Percentiles rank a stretch among this genome's conserved stretches.
These are phyloP conservation scores for Rhaphigaster nebulosa DNA, from an alignment of 2,888 invertebrate genomes.

Conservation along the genomic window DNA sequence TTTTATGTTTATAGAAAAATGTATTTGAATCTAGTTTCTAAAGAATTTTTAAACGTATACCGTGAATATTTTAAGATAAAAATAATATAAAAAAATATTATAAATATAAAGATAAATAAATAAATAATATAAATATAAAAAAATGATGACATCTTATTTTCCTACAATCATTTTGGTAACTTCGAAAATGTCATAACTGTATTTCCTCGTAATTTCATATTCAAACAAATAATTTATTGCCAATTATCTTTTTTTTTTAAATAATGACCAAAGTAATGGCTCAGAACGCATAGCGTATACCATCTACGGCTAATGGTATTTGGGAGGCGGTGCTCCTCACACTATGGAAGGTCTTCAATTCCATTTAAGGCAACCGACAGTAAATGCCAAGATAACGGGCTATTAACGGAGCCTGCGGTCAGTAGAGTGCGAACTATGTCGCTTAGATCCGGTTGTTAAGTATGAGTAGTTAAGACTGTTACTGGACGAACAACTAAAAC, in stretches of 20 bases:
- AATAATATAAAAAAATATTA: too few species aligned
- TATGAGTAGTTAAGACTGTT: neutral
- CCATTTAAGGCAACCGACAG: neutral
- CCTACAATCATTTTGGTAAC: too few species aligned
- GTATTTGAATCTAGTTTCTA: too few species aligned
- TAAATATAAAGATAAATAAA: too few species aligned
- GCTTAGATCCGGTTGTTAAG: neutral
- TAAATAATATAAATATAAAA: too few species aligned
- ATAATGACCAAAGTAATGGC: neutral
- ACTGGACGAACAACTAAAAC: neutral
- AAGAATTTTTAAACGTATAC: too few species aligned
- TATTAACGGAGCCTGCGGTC: neutral
- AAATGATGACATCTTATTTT: too few species aligned
- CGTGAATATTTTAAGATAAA: too few species aligned
- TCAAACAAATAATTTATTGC: neutral
- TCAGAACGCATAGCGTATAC: neutral
- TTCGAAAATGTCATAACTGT: too few species aligned
- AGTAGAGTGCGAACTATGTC: neutral
- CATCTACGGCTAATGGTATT: neutral
- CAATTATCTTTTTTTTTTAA: neutral
- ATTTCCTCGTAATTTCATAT: too few species aligned
- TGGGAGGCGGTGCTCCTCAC: neutral
- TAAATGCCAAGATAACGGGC: neutral
- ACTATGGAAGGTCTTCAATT: neutral
- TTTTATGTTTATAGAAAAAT: too few species aligned